Percentiles rank a stretch among this genome's conserved stretches.
These are phyloP conservation scores for Petrosia ficiformis DNA, from an alignment of 37 sponge, comb jelly and placozoan species.

Conservation along the genomic window DNA sequence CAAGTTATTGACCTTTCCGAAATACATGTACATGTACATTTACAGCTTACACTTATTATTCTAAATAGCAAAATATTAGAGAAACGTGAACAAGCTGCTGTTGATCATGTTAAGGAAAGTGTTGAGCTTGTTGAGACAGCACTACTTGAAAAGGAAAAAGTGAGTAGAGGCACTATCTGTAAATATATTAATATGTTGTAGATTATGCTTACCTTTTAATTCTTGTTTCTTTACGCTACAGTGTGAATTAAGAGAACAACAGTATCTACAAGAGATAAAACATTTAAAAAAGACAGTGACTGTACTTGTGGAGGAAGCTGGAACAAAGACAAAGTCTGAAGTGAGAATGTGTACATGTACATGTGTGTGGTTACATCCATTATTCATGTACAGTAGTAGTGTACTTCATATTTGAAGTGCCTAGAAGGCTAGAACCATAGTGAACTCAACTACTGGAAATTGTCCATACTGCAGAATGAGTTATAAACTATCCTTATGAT, in stretches of 20 bases:
- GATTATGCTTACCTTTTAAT: background rate
- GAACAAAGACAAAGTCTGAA: conserved; percentile 70
- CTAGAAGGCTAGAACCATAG: no score
- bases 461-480: no score
- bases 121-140: conserved; percentile 84
- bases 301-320: conserved; percentile 71
- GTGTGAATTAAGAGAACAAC: conserved; percentile 67
- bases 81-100: conserved; percentile 47
- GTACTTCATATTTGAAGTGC: no score
- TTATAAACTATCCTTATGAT: no score
- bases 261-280: conserved; percentile 49
- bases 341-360: no score
- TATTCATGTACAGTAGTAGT: no score
- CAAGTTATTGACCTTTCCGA: background rate
- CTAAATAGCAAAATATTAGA: background rate
- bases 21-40: background rate
- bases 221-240: background rate
- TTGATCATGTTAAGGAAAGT: conserved; percentile 84
- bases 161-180: background rate
- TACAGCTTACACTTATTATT: no score
- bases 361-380: no score
- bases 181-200: conserved; percentile 1
- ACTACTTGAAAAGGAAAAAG: conserved; percentile 87
- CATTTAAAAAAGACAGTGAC: conserved; percentile 58
- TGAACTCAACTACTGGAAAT: no score